Evolutionary conservation across 2,113 vertebrate species (phyloP).

Genomic region (Falco punctatus): DNA sequence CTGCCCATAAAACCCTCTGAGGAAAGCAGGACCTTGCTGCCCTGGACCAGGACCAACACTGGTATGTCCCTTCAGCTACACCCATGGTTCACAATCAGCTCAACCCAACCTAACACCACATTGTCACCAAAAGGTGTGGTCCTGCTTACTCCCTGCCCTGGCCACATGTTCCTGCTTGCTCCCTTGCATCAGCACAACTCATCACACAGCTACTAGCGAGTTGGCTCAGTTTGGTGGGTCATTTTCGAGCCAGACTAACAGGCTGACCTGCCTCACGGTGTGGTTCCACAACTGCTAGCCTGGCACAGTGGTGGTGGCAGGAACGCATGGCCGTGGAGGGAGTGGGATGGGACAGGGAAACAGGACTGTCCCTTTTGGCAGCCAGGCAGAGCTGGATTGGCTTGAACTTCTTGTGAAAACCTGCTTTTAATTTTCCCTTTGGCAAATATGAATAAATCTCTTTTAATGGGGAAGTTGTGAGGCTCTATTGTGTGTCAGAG

Average conservation of each 20-base stretch:
- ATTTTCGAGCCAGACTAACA: background rate
- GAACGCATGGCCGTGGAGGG: background rate
- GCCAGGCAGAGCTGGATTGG: background rate
- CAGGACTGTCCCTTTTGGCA: slow-evolving; percentile 5
- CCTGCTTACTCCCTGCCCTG: background rate
- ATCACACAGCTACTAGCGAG: background rate
- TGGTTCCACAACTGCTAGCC: background rate
- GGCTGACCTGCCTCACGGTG: background rate
- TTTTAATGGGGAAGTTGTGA: slow-evolving; percentile 16
- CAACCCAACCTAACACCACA: background rate
- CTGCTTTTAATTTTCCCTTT: slow-evolving; percentile 45
- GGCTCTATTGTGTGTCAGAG: background rate
- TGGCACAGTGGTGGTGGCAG: background rate
- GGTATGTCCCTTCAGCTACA: background rate
- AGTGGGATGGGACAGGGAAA: background rate
- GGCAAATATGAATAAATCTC: background rate
- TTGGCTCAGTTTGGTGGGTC: background rate
- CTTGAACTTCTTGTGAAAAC: background rate
- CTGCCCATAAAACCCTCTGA: background rate
- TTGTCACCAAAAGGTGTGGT: background rate
- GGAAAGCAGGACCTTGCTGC: background rate
- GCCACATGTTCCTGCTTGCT: background rate
- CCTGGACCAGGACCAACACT: background rate
- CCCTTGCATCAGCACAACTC: background rate
- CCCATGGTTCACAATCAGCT: background rate